phyloP scores from a whole-genome alignment of 2,113 vertebrate genomes.

The Chaenocephalus aceratus region DNA sequence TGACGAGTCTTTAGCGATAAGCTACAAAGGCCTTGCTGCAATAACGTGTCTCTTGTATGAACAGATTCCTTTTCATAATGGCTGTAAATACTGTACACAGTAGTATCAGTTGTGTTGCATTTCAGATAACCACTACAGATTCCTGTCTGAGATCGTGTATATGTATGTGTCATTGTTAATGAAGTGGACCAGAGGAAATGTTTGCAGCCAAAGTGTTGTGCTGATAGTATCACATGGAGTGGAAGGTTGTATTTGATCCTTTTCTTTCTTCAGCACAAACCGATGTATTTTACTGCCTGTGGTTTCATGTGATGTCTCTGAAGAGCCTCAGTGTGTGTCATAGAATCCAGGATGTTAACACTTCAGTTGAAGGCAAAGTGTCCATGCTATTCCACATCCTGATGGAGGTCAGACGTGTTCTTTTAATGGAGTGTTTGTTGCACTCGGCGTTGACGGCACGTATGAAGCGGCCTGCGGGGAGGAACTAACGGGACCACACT shows the following conservation, averaged over 20 bases:
- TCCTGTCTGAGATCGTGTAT: constrained; percentile 14
- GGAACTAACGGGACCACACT: constrained; percentile 16
- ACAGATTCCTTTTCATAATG: constrained; percentile 14
- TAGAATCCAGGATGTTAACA: constrained; percentile 22
- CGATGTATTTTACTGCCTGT: constrained; percentile 10
- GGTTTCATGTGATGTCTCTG: constrained; percentile 33
- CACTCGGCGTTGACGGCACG: background rate
- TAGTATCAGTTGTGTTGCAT: constrained; percentile 38
- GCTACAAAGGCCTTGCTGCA: constrained; percentile 43
- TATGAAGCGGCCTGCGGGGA: constrained; percentile 6
- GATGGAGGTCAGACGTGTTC: constrained; percentile 12
- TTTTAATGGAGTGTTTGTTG: constrained; percentile 28
- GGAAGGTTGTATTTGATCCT: constrained; percentile 7
- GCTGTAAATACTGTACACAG: constrained; percentile 58
- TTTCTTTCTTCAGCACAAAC: constrained; percentile 4
- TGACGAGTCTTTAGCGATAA: constrained; percentile 33
- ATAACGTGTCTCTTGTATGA: constrained; percentile 13
- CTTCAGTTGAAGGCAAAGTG: constrained; percentile 21
- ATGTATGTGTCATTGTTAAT: constrained; percentile 46
- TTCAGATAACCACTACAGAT: constrained; percentile 62
- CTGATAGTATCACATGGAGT: constrained; percentile 26
- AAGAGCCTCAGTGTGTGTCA: background rate
- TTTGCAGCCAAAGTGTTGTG: constrained; percentile 32
- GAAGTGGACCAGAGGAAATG: constrained; percentile 5
- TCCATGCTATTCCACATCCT: constrained; percentile 28